Conservation (phyloP, 2,113 vertebrate species). For the Nannospalax galili region DNA sequence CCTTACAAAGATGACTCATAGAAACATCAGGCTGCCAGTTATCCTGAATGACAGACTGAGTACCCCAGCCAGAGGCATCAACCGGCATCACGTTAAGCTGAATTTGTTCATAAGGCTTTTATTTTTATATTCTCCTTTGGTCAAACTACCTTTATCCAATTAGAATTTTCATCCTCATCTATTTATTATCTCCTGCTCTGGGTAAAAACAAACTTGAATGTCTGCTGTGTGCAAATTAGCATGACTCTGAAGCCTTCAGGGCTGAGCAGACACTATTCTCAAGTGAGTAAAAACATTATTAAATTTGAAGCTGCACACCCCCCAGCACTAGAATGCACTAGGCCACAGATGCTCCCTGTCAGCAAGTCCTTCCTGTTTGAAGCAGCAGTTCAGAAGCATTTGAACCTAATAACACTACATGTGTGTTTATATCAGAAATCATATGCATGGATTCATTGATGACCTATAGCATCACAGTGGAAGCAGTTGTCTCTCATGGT, state of each 20-base stretch:
- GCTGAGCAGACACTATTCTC: conserved; percentile 36
- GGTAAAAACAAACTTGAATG: conserved; percentile 39
- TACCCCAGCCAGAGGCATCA: neutral
- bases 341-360: conserved; percentile 49
- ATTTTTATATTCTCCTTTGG: conserved; percentile 59
- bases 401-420: neutral
- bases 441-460: neutral
- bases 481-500: neutral
- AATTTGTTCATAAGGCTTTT: conserved; percentile 11
- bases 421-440: conserved; percentile 5
- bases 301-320: conserved; percentile 12
- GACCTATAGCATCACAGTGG: neutral
- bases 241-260: neutral
- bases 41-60: neutral
- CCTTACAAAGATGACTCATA: conserved; percentile 39
- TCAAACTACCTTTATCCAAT: conserved; percentile 46
- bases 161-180: conserved; percentile 57
- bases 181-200: conserved; percentile 52
- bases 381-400: conserved; percentile 19
- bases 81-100: neutral
- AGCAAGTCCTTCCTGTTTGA: neutral
- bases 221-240: conserved; percentile 64
- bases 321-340: conserved; percentile 15
- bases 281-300: conserved; percentile 58
- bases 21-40: conserved; percentile 13